These are phyloP conservation scores for Ctenosaura bakeri DNA, from an alignment of 2,797 vertebrate genomes.

Conservation along the genomic window DNA sequence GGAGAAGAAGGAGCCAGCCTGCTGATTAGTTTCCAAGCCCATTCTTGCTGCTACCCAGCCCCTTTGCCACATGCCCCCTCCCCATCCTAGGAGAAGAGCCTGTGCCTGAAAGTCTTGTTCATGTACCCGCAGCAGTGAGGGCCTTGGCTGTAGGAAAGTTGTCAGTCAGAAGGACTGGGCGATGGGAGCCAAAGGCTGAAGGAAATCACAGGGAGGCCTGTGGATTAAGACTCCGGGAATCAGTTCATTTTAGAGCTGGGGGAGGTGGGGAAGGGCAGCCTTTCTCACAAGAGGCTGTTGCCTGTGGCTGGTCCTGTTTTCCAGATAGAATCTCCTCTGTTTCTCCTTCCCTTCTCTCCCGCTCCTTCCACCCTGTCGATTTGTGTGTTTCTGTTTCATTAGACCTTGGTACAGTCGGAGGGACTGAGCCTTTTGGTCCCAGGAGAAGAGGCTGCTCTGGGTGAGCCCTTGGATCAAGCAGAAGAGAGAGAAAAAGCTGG, in stretches of 20 bases:
- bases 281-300: not conserved
- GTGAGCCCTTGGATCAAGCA: slow-evolving; percentile 74
- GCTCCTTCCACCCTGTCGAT: not conserved
- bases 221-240: slow-evolving; percentile 6
- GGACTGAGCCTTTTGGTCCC: not conserved
- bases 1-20: not conserved
- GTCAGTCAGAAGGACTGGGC: not conserved
- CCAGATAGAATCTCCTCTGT: not conserved
- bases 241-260: not conserved
- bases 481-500: slow-evolving; percentile 47
- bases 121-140: not conserved
- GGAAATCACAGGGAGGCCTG: not conserved
- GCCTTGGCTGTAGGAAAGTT: not conserved
- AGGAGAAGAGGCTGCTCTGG: slow-evolving; percentile 68
- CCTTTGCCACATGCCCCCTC: slow-evolving; percentile 11
- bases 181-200: not conserved
- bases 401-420: slow-evolving; percentile 37
- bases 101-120: not conserved
- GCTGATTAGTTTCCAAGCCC: not conserved
- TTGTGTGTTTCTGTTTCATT: not conserved
- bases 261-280: not conserved
- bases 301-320: not conserved
- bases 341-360: not conserved
- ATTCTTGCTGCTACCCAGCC: not conserved
- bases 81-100: not conserved